phyloP scores from a whole-genome alignment of 2,888 invertebrate species.

The Epistrophe eligans region DNA sequence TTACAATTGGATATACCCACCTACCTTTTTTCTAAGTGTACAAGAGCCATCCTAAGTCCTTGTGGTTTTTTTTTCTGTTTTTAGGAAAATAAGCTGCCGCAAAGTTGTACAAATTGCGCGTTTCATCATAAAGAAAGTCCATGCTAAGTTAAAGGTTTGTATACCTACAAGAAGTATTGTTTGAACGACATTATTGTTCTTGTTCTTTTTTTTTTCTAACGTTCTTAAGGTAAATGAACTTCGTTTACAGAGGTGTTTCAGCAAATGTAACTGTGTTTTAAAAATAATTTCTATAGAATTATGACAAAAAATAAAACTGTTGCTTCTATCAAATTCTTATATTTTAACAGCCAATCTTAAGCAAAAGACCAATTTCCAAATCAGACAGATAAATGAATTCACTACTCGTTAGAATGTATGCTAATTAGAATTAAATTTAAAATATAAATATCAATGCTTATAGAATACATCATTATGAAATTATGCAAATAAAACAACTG shows the following conservation, averaged over 20 bases:
- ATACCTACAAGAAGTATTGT: neutral
- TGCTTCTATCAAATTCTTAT: neutral
- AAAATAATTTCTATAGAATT: neutral
- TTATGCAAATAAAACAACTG: neutral
- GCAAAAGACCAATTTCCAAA: neutral
- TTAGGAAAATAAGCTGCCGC: conserved; percentile 35
- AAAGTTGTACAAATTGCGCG: conserved; percentile 61
- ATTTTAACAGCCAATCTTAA: no score
- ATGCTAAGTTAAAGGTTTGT: neutral
- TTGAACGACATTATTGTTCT: neutral
- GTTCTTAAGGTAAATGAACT: conserved; percentile 25
- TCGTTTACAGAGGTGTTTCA: neutral
- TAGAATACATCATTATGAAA: neutral
- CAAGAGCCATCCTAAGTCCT: no score
- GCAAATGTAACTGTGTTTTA: neutral
- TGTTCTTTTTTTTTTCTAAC: neutral
- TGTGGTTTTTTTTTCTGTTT: neutral
- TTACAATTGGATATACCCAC: no score
- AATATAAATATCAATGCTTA: neutral
- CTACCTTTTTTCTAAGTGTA: conserved; percentile 4
- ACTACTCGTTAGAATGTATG: no score
- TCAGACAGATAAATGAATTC: neutral
- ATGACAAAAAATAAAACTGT: neutral
- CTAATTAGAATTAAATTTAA: neutral
- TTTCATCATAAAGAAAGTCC: conserved; percentile 20